Conservation (phyloP, 2,797 vertebrate species). For the Cossypha niveicapilla region DNA sequence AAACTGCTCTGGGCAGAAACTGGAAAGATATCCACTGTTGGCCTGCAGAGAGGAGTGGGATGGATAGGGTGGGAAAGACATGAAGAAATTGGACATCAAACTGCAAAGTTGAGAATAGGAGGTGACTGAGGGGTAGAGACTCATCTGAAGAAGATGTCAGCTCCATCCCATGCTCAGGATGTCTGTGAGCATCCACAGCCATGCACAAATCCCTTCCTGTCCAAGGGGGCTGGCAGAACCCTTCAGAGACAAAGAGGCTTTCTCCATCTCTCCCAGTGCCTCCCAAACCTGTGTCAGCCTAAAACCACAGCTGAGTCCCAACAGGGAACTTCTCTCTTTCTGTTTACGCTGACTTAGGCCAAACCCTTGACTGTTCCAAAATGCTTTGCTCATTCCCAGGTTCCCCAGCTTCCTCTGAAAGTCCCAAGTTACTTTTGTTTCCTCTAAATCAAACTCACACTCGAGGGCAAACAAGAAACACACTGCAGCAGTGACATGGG, state of each 20-base stretch:
- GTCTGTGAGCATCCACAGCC: background rate
- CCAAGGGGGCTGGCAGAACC: background rate
- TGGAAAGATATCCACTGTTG: background rate
- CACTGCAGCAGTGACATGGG: background rate
- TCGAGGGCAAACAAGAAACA: background rate
- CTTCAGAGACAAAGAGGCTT: background rate
- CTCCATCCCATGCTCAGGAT: background rate
- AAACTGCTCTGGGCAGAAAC: background rate
- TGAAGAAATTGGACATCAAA: background rate
- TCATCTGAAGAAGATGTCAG: background rate
- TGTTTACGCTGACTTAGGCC: background rate
- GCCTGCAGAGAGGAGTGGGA: background rate
- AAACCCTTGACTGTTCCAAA: conserved; percentile 53
- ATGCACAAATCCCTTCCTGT: background rate
- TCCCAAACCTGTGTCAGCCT: background rate
- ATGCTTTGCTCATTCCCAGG: background rate
- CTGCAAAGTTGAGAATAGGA: background rate
- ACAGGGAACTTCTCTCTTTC: conserved; percentile 13
- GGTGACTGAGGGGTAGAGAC: background rate
- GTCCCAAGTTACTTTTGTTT: conserved; percentile 37
- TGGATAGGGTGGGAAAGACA: background rate
- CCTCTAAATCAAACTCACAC: background rate
- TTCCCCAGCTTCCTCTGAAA: conserved; percentile 23
- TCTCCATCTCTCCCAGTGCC: background rate
- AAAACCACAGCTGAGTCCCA: background rate